Conservation (phyloP, 2,113 vertebrate genomes). For the Pelecanus crispus region DNA sequence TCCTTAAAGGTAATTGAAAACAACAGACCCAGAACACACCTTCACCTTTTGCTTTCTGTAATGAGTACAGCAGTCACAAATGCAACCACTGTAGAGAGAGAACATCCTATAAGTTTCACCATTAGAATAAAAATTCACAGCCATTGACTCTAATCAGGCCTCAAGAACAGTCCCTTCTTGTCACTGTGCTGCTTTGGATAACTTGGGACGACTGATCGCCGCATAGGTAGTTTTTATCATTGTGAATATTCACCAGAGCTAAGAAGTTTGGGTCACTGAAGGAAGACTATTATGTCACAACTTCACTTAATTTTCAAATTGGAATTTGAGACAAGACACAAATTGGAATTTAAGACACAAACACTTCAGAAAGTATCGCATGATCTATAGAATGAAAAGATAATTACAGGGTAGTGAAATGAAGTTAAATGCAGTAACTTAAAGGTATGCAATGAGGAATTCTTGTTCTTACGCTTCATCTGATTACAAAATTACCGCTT, state of each 20-base stretch:
- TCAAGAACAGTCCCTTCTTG: neutral
- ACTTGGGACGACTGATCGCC: neutral
- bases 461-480: conserved; percentile 38
- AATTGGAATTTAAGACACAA: too few species aligned
- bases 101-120: neutral
- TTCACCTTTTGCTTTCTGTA: neutral
- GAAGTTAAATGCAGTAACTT: conserved; percentile 35
- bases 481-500: conserved; percentile 14
- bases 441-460: neutral
- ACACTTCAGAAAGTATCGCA: neutral
- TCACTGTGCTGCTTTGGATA: neutral
- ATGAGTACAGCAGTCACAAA: neutral
- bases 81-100: neutral
- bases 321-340: too few species aligned
- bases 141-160: neutral
- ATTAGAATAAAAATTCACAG: neutral
- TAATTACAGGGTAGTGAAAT: conserved; percentile 47
- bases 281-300: neutral
- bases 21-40: neutral
- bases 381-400: conserved; percentile 5
- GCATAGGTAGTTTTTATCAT: neutral
- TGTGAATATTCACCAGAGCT: neutral
- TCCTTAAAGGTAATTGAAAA: neutral
- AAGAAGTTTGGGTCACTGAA: neutral
- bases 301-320: conserved; percentile 17